These are phyloP conservation scores for Axea sp. DNA, from an alignment of 2,888 invertebrate species.

Conservation along the genomic window DNA sequence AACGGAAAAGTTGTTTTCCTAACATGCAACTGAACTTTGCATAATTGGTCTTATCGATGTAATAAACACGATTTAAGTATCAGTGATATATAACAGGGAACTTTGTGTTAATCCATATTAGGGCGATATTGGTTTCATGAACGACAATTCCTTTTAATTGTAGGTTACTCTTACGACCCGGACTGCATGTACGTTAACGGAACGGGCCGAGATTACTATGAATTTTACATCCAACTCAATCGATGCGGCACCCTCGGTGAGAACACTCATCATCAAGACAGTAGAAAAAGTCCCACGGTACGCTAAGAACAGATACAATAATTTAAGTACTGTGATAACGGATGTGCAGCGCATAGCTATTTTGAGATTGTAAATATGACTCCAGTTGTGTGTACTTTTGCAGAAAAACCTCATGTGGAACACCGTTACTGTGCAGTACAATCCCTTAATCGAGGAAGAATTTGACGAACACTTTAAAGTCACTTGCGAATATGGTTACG, in stretches of 20 bases:
- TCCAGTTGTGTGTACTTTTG: constrained; percentile 52
- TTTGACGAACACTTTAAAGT: constrained; percentile 97
- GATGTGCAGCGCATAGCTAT: constrained; percentile 20
- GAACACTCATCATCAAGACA: constrained; percentile 91
- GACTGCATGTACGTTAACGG: constrained; percentile 98
- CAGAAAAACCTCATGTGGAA: constrained; percentile 98
- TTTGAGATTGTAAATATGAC: constrained; percentile 51
- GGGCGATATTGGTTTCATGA: constrained; percentile 45
- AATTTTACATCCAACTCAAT: constrained; percentile 95
- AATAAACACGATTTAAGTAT: constrained; percentile 8
- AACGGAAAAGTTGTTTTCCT: too few relatives aligned
- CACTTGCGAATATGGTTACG: constrained; percentile 97
- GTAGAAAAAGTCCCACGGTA: constrained; percentile 91
- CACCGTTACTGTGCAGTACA: constrained; percentile 96
- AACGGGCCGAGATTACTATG: constrained; percentile 93
- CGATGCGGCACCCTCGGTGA: constrained; percentile 94
- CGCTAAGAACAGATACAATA: constrained; percentile 73
- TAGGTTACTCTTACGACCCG: constrained; percentile 95
- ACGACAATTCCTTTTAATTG: constrained; percentile 71
- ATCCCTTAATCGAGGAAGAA: constrained; percentile 94
- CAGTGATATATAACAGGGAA: constrained; percentile 3
- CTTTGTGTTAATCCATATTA: constrained; percentile 37
- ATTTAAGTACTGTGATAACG: constrained; percentile 40
- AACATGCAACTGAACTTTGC: constrained; percentile 17
- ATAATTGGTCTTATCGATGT: constrained; percentile 12